Percentiles rank a stretch among this genome's conserved stretches.
These are phyloP conservation scores for Muscicapa striata DNA, from an alignment of 2,797 vertebrate species.

Conservation along the genomic window DNA sequence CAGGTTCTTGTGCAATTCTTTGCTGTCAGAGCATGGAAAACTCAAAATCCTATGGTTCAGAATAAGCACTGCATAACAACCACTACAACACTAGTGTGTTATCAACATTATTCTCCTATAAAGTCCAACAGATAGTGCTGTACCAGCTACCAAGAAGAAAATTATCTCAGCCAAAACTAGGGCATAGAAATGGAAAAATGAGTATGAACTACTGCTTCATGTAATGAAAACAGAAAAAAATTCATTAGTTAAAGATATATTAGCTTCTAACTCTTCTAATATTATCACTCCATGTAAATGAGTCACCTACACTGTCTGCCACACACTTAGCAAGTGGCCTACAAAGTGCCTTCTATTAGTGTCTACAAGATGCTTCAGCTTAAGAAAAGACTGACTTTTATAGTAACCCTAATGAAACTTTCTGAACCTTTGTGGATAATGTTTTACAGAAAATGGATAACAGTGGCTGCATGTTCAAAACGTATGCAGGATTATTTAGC, in stretches of 20 bases:
- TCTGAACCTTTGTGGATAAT: neutral
- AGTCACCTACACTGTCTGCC: neutral
- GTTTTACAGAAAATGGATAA: neutral
- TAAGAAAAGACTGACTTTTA: slow-evolving; percentile 25
- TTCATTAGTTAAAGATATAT: neutral
- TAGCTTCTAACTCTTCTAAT: neutral
- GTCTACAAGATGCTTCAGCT: neutral
- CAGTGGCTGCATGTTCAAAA: neutral
- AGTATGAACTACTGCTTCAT: neutral
- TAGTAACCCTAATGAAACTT: slow-evolving; percentile 32
- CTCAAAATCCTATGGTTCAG: neutral
- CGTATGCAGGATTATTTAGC: neutral
- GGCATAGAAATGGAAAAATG: neutral
- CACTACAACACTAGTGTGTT: neutral
- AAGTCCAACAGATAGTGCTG: neutral
- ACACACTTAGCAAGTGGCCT: neutral
- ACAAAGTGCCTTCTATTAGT: slow-evolving; percentile 38
- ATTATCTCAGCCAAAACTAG: neutral
- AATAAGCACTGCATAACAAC: neutral
- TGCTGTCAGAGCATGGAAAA: neutral
- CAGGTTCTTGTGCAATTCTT: neutral
- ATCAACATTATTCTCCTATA: neutral
- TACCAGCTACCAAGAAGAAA: neutral
- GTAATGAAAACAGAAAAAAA: neutral
- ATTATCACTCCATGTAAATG: neutral